Percentiles rank a stretch among this genome's conserved stretches.
Conservation (phyloP, 2,888 invertebrate genomes). For the Rotaria macrura region DNA sequence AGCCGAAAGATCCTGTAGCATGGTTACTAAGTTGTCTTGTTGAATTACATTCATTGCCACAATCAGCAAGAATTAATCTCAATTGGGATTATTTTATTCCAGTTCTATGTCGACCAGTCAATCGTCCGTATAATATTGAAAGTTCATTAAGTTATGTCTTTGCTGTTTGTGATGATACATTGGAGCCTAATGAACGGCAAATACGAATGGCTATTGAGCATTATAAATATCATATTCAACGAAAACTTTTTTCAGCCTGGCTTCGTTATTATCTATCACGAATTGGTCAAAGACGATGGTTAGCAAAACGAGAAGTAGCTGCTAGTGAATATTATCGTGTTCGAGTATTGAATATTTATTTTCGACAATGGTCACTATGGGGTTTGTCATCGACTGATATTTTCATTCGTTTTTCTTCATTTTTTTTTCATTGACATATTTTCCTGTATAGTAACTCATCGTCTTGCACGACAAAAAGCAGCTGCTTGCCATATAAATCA, state of each 20-base stretch:
- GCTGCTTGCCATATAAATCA: neutral
- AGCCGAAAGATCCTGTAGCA: neutral
- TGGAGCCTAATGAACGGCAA: neutral
- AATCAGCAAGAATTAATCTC: neutral
- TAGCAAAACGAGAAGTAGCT: neutral
- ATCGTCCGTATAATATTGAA: constrained; percentile 27
- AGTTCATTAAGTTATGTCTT: constrained; percentile 30
- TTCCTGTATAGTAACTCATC: neutral
- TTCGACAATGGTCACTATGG: neutral
- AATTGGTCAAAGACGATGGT: neutral
- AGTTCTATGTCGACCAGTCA: neutral
- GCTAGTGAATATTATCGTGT: neutral
- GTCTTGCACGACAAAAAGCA: neutral
- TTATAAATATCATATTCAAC: neutral
- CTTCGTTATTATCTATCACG: neutral
- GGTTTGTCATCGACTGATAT: neutral
- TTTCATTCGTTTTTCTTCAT: neutral
- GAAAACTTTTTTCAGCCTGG: neutral
- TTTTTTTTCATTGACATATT: neutral
- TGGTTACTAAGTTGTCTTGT: neutral
- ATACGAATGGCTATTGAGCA: neutral
- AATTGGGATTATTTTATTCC: constrained; percentile 32
- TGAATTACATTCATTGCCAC: neutral
- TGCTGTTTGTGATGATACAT: constrained; percentile 30
- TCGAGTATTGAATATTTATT: neutral